These are phyloP conservation scores for Cyclargus thomasi DNA, from an alignment of 1,140 invertebrate genomes.

Conservation along the genomic window DNA sequence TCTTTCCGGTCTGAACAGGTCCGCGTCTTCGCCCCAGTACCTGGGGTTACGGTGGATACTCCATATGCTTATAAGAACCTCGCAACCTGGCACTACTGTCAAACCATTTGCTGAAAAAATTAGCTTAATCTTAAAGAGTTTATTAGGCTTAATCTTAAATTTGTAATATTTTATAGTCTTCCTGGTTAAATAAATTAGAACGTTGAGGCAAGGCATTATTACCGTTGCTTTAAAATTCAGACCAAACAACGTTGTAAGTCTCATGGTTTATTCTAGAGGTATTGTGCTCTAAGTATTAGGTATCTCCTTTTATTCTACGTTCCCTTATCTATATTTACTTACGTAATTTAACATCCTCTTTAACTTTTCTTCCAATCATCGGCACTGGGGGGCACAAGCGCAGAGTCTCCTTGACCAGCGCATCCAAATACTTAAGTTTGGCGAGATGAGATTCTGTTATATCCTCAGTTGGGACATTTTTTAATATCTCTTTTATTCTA, in stretches of 20 bases:
- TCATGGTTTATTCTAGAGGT: too few species aligned
- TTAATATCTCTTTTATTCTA: background rate
- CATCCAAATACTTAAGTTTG: background rate
- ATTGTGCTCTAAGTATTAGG: too few species aligned
- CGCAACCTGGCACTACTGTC: background rate
- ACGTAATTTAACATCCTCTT: constrained; percentile 3
- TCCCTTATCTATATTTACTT: background rate
- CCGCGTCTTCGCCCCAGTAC: constrained; percentile 8
- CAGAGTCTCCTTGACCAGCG: too few species aligned
- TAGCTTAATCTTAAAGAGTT: background rate
- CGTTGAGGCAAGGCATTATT: too few species aligned
- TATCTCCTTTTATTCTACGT: too few species aligned
- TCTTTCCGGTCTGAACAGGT: background rate
- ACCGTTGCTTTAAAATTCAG: too few species aligned
- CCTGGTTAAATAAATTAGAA: too few species aligned
- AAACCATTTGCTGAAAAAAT: constrained; percentile 12
- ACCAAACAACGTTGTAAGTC: too few species aligned
- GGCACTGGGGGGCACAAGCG: constrained; percentile 3
- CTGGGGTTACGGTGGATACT: constrained; percentile 5
- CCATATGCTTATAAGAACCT: constrained; percentile 5
- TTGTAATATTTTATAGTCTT: too few species aligned
- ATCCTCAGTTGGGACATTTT: background rate
- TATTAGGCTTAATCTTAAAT: background rate
- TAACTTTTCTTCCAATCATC: background rate
- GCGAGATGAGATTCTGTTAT: background rate